These are phyloP conservation scores for Cephalopholis sonnerati DNA, from an alignment of 2,113 vertebrate species.

Conservation along the genomic window DNA sequence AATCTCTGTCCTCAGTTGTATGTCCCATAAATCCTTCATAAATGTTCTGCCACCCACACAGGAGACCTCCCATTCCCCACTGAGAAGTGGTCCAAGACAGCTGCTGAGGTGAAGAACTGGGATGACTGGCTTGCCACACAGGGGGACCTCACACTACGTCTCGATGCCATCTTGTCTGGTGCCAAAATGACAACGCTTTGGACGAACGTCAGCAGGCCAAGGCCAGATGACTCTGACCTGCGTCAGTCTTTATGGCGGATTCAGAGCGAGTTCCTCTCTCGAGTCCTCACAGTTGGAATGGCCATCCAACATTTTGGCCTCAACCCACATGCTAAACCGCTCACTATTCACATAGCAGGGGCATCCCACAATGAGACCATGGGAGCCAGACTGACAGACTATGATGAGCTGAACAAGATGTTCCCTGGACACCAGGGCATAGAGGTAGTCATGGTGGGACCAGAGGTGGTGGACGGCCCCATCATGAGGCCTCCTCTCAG, in stretches of 20 bases:
- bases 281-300: conserved; percentile 89
- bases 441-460: conserved; percentile 93
- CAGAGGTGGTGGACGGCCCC: conserved; percentile 88
- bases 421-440: conserved; percentile 90
- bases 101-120: conserved; percentile 84
- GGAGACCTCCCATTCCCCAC: conserved; percentile 83
- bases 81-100: conserved; percentile 83
- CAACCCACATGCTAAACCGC: conserved; percentile 82
- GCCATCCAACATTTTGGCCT: conserved; percentile 84
- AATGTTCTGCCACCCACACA: conserved; percentile 42
- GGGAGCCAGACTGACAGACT: conserved; percentile 87
- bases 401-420: conserved; percentile 90
- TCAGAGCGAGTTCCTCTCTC: conserved; percentile 91
- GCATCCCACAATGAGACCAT: conserved; percentile 93
- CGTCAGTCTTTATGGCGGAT: conserved; percentile 88
- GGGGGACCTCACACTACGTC: conserved; percentile 80
- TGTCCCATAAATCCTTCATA: not conserved
- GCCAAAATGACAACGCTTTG: conserved; percentile 90
- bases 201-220: conserved; percentile 86
- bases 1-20: not conserved
- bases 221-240: conserved; percentile 87
- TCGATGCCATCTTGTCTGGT: conserved; percentile 82
- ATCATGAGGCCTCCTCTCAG: conserved; percentile 87
- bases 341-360: conserved; percentile 91
- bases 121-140: conserved; percentile 93